These are phyloP conservation scores for Pangasius larnaudii DNA, from an alignment of 2,797 vertebrate genomes.

Conservation along the genomic window DNA sequence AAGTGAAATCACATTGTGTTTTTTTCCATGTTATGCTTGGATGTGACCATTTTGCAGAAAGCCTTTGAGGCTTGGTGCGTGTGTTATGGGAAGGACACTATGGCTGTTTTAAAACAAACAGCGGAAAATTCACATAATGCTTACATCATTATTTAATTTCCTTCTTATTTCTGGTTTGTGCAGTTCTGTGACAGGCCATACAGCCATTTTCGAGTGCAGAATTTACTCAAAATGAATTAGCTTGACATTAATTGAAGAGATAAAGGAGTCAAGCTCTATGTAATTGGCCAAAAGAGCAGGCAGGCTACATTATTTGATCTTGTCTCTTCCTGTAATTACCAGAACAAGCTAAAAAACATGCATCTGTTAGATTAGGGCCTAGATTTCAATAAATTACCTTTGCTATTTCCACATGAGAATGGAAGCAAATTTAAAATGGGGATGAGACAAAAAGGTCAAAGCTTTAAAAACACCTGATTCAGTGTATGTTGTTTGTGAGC, in stretches of 20 bases:
- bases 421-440: not conserved
- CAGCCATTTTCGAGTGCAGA: constrained; percentile 43
- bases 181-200: constrained; percentile 32
- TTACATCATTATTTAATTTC: constrained; percentile 36
- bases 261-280: constrained; percentile 43
- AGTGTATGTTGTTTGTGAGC: not conserved
- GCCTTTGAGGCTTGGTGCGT: not conserved
- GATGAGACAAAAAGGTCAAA: not conserved
- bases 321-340: constrained; percentile 29
- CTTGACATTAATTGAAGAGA: constrained; percentile 55
- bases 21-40: not conserved
- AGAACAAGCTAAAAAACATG: constrained; percentile 20
- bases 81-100: not conserved
- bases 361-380: not conserved
- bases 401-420: not conserved
- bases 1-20: not conserved
- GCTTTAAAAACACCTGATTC: not conserved
- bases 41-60: not conserved
- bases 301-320: constrained; percentile 32
- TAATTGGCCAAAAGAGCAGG: constrained; percentile 44
- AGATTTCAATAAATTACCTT: not conserved
- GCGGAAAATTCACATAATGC: constrained; percentile 23
- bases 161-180: constrained; percentile 52
- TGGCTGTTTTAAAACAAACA: constrained; percentile 21
- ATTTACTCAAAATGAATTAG: constrained; percentile 60